Conservation (phyloP, 2,797 vertebrate genomes). For the Emys orbicularis region DNA sequence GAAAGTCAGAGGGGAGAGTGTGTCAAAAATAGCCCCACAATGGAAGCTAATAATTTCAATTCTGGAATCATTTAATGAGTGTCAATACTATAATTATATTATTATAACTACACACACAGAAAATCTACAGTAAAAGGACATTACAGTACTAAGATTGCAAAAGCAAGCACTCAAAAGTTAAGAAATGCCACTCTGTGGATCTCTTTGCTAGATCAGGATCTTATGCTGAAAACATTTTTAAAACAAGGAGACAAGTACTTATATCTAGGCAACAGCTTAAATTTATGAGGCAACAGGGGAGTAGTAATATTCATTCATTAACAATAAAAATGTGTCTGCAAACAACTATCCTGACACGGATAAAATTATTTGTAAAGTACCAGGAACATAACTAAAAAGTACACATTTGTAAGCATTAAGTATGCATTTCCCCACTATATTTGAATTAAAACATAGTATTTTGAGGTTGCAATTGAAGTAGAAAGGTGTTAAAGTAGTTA, state of each 20-base stretch:
- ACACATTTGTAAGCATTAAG: background rate
- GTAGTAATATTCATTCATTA: too few species aligned
- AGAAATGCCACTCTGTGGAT: background rate
- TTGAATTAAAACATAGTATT: constrained; percentile 54
- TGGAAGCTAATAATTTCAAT: background rate
- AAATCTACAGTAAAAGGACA: background rate
- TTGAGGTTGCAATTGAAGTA: constrained; percentile 21
- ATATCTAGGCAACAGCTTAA: too few species aligned
- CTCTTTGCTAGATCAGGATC: too few species aligned
- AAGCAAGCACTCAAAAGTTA: background rate
- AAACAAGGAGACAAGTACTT: too few species aligned
- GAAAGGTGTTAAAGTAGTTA: constrained; percentile 16
- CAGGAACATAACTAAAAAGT: background rate
- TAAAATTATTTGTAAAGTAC: constrained; percentile 39
- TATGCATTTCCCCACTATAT: constrained; percentile 16
- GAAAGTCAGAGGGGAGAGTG: background rate
- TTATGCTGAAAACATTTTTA: too few species aligned
- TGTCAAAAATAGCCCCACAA: background rate
- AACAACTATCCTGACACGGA: constrained; percentile 18
- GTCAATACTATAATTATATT: background rate
- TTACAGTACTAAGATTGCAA: background rate
- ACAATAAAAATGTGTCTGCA: background rate
- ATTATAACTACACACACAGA: background rate
- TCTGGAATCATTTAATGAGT: background rate
- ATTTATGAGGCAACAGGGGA: too few species aligned